Conservation (phyloP, 2,113 vertebrate genomes). For the Zingel zingel region DNA sequence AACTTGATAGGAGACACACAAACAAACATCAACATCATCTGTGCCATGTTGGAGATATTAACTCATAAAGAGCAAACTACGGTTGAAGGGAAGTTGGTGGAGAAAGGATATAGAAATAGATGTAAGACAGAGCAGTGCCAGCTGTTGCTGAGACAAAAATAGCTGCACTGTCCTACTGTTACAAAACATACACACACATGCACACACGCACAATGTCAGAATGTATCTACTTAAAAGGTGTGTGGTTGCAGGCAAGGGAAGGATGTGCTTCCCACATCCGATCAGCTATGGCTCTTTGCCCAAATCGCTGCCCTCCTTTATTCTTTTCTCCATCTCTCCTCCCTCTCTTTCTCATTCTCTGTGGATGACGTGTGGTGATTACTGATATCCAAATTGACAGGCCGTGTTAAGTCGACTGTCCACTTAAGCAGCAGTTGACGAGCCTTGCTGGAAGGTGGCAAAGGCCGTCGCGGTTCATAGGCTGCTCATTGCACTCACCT, state of each 20-base stretch:
- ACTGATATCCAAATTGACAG: slow-evolving; percentile 63
- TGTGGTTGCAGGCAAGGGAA: slow-evolving; percentile 19
- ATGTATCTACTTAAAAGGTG: slow-evolving; percentile 32
- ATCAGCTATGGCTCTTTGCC: slow-evolving; percentile 14
- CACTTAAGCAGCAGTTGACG: slow-evolving; percentile 34
- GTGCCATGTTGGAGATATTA: neutral
- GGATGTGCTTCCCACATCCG: slow-evolving; percentile 10
- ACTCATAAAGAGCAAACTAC: neutral
- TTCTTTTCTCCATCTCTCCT: slow-evolving; percentile 18
- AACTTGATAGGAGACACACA: neutral
- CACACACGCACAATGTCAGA: slow-evolving; percentile 6
- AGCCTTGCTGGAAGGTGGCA: slow-evolving; percentile 53
- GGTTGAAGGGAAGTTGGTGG: neutral
- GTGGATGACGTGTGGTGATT: slow-evolving; percentile 48
- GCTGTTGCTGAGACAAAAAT: slow-evolving; percentile 65
- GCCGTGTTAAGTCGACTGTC: slow-evolving; percentile 53
- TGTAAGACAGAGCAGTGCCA: slow-evolving; percentile 47
- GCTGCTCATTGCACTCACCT: slow-evolving; percentile 27
- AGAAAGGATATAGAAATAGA: slow-evolving; percentile 26
- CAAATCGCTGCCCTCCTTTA: slow-evolving; percentile 9
- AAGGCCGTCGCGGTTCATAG: slow-evolving; percentile 52
- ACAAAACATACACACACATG: neutral
- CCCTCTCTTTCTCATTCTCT: slow-evolving; percentile 5
- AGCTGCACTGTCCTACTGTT: slow-evolving; percentile 56
- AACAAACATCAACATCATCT: slow-evolving; percentile 4